Percentiles rank a stretch among this genome's conserved stretches.
phyloP scores from a whole-genome alignment of 2,888 invertebrate species.

The Apotomis betuletana region DNA sequence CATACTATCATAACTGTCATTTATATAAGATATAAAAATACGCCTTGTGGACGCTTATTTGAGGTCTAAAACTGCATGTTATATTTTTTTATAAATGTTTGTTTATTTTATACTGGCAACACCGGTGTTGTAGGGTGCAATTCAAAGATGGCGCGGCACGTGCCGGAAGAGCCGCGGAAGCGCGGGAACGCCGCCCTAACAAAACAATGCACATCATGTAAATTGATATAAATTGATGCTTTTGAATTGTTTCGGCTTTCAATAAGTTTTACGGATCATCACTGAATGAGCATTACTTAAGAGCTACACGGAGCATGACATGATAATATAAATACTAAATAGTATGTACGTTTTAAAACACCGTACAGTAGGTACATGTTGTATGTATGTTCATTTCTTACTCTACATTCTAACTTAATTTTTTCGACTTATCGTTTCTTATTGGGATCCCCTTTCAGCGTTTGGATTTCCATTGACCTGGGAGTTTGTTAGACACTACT shows the following conservation, averaged over 20 bases:
- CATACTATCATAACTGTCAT: constrained; percentile 12
- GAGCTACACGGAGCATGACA: not conserved
- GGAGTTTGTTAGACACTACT: too few relatives aligned
- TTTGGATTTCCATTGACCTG: too few relatives aligned
- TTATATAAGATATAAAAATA: constrained; percentile 42
- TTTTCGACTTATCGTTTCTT: too few relatives aligned
- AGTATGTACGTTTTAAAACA: not conserved
- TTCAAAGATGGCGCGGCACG: constrained; percentile 80
- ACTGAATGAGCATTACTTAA: constrained; percentile 52
- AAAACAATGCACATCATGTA: constrained; percentile 77
- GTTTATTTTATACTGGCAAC: constrained; percentile 62
- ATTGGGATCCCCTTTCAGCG: too few relatives aligned
- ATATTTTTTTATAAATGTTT: constrained; percentile 15
- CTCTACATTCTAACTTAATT: too few relatives aligned
- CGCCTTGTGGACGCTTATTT: constrained; percentile 3
- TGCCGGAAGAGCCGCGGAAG: constrained; percentile 76
- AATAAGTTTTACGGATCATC: constrained; percentile 62
- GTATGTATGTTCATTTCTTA: too few relatives aligned
- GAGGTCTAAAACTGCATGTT: constrained; percentile 47
- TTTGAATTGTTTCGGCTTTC: constrained; percentile 66
- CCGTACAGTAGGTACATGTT: too few relatives aligned
- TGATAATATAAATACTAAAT: not conserved
- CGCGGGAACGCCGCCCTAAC: constrained; percentile 70
- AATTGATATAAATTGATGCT: constrained; percentile 83
- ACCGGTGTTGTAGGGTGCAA: constrained; percentile 73